Evolutionary conservation across 2,888 invertebrate genomes (phyloP).

Genomic region (Cactoblastis cactorum): DNA sequence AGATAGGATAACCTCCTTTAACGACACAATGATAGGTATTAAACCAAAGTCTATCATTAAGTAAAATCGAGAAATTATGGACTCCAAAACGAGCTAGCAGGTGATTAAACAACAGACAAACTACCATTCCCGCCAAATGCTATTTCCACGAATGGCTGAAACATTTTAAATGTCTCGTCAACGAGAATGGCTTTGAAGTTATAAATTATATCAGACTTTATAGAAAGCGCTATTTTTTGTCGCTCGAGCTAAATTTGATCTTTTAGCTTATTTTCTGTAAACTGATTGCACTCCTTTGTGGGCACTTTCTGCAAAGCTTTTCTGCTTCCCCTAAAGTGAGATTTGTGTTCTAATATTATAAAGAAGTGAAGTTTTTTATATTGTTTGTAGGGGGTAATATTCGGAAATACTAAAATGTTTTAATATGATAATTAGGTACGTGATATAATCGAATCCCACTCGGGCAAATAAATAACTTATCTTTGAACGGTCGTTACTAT

Average conservation of each 20-base stretch:
- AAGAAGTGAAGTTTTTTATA: neutral
- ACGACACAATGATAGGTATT: neutral
- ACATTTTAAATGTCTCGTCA: slow-evolving; percentile 28
- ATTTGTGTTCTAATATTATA: no score
- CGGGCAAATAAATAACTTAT: no score
- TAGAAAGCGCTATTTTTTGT: slow-evolving; percentile 2
- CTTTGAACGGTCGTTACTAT: no score
- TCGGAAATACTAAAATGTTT: no score
- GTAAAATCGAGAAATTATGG: slow-evolving; percentile 2
- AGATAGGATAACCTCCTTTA: no score
- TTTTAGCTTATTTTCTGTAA: slow-evolving; percentile 1
- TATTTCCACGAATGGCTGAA: slow-evolving; percentile 26
- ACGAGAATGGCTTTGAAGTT: slow-evolving; percentile 19
- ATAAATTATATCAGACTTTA: slow-evolving; percentile 11
- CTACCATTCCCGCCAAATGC: slow-evolving; percentile 26
- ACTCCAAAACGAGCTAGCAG: slow-evolving; percentile 2
- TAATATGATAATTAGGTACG: no score
- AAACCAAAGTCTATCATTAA: slow-evolving; percentile 2
- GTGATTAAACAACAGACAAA: slow-evolving; percentile 22
- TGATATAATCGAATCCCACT: no score
- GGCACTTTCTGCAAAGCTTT: neutral
- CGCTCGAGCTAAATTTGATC: neutral
- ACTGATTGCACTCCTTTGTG: neutral
- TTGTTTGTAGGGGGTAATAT: no score
- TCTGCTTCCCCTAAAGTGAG: no score